These are phyloP conservation scores for Pachliopta kotzebuea DNA, from an alignment of 2,888 invertebrate species.

Conservation along the genomic window DNA sequence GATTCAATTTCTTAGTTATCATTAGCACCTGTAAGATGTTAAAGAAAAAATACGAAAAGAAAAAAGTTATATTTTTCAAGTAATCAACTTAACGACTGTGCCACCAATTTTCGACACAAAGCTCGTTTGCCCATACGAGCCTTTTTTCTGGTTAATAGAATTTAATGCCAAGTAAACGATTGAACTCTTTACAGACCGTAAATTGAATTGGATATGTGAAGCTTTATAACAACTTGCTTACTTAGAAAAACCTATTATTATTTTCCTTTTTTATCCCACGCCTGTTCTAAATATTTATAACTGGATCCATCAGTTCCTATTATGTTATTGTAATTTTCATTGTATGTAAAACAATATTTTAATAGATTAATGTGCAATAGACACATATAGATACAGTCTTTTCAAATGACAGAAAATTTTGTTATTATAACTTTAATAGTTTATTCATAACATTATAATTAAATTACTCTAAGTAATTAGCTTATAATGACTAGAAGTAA, in stretches of 20 bases:
- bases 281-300: too few species aligned
- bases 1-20: not conserved
- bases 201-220: not conserved
- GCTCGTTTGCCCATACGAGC: not conserved
- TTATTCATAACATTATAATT: not conserved
- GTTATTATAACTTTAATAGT: not conserved
- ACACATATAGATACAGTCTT: too few species aligned
- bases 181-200: not conserved
- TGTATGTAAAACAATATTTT: too few species aligned
- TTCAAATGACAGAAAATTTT: too few species aligned
- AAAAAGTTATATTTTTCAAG: not conserved
- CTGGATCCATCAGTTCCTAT: too few species aligned
- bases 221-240: not conserved
- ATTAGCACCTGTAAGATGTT: not conserved
- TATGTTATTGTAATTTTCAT: too few species aligned
- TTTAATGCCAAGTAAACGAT: constrained; percentile 1
- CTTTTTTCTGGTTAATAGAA: constrained; percentile 7
- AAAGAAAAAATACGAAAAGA: not conserved
- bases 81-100: not conserved
- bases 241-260: not conserved
- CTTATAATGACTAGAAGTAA: not conserved
- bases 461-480: not conserved
- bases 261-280: not conserved
- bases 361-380: too few species aligned
- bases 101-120: not conserved